phyloP scores from a whole-genome alignment of 2,113 vertebrate species.

The Meleagris gallopavo region DNA sequence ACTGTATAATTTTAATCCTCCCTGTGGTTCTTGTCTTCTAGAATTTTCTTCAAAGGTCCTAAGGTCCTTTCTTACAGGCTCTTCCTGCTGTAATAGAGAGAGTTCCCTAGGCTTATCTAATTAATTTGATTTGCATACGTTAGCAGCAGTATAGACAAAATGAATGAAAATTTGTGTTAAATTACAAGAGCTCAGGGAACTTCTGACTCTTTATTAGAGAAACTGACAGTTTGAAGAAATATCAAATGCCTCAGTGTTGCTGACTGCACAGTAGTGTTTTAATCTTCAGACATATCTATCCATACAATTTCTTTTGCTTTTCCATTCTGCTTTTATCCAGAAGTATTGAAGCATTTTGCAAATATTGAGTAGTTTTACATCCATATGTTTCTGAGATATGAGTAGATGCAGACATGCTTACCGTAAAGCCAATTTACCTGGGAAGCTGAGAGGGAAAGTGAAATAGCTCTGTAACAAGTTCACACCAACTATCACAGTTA shows the following conservation, averaged over 20 bases:
- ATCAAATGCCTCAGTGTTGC: not conserved
- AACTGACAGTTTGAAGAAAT: not conserved
- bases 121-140: not conserved
- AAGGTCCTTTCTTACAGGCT: not conserved
- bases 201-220: not conserved
- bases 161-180: slow-evolving; percentile 4
- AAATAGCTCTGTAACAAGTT: not conserved
- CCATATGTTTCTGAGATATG: not conserved
- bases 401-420: not conserved
- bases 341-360: not conserved
- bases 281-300: not conserved
- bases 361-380: not conserved
- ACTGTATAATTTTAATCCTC: not conserved
- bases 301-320: not conserved
- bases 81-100: not conserved
- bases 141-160: slow-evolving; percentile 11
- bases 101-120: not conserved
- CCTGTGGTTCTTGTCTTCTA: not conserved
- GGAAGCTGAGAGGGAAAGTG: not conserved
- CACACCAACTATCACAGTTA: accelerated
- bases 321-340: slow-evolving; percentile 5
- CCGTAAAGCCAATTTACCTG: not conserved
- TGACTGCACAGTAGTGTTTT: not conserved
- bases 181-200: not conserved
- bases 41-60: not conserved